Evolutionary conservation across 2,113 vertebrate genomes (phyloP).

Genomic region (Sapayoa aenigma): DNA sequence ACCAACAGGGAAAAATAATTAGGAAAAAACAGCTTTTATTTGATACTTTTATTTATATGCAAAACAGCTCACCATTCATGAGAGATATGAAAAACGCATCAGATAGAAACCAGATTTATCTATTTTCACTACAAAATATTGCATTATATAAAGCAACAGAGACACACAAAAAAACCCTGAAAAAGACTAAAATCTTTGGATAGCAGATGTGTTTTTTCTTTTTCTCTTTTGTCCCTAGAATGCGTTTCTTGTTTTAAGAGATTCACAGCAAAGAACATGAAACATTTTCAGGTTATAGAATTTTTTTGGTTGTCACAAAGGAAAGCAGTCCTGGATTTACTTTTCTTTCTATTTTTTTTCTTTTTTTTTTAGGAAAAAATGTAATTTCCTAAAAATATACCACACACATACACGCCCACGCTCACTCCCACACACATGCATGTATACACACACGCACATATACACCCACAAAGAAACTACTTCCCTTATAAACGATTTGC

Average conservation of each 20-base stretch:
- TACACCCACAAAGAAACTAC: slow-evolving; percentile 72
- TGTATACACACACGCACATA: background rate
- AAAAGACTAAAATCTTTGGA: slow-evolving; percentile 98
- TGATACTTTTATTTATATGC: slow-evolving; percentile 89
- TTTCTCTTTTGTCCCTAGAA: slow-evolving; percentile 79
- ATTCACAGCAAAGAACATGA: slow-evolving; percentile 85
- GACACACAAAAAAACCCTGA: slow-evolving; percentile 92
- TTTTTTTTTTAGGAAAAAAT: slow-evolving; percentile 69
- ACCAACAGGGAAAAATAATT: slow-evolving; percentile 43
- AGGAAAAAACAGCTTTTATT: slow-evolving; percentile 75
- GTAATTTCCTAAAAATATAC: slow-evolving; percentile 76
- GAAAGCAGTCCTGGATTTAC: slow-evolving; percentile 78
- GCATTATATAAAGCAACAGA: slow-evolving; percentile 94
- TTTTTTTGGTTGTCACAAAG: slow-evolving; percentile 89
- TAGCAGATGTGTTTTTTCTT: slow-evolving; percentile 84
- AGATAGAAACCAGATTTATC: slow-evolving; percentile 94
- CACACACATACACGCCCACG: slow-evolving; percentile 65
- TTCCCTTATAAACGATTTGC: slow-evolving; percentile 76
- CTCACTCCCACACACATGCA: slow-evolving; percentile 56
- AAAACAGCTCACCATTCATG: slow-evolving; percentile 89
- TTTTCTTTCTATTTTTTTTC: slow-evolving; percentile 7
- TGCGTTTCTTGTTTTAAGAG: slow-evolving; percentile 82
- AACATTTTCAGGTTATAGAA: slow-evolving; percentile 81
- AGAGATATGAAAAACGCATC: slow-evolving; percentile 93
- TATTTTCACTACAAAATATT: slow-evolving; percentile 98